Evolutionary conservation across 2,113 vertebrate genomes (phyloP).

Genomic region (Xerus inauris): DNA sequence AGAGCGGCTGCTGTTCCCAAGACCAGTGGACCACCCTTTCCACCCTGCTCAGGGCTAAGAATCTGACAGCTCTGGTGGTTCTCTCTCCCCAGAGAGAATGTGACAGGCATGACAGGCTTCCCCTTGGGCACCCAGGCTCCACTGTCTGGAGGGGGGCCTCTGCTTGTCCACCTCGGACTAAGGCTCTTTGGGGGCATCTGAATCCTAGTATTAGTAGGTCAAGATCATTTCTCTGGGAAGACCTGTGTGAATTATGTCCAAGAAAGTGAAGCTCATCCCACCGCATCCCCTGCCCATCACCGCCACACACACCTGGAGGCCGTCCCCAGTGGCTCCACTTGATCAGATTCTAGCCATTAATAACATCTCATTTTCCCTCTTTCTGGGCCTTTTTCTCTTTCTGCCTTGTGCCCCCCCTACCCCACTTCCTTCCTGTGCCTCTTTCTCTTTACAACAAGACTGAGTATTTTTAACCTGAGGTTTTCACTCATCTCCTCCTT

Average conservation of each 20-base stretch:
- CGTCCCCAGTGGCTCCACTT: not conserved
- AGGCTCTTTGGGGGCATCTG: not conserved
- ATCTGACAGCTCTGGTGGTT: not conserved
- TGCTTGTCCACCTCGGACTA: not conserved
- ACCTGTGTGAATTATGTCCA: not conserved
- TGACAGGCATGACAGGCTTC: not conserved
- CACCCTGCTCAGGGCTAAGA: not conserved
- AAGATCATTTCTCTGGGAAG: not conserved
- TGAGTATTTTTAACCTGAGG: conserved; percentile 82
- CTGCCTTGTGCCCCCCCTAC: conserved; percentile 58
- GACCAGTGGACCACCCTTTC: not conserved
- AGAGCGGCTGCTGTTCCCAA: not conserved
- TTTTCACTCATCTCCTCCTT: conserved; percentile 51
- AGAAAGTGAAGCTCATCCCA: not conserved
- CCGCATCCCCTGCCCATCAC: too few relatives aligned
- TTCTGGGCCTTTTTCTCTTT: conserved; percentile 51
- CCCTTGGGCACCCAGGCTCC: not conserved
- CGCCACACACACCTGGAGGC: not conserved
- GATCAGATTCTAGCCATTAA: conserved; percentile 18
- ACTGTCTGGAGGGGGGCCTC: not conserved
- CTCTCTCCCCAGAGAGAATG: not conserved
- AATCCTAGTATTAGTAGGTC: not conserved
- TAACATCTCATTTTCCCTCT: not conserved
- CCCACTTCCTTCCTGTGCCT: conserved; percentile 84
- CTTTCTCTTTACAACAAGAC: conserved; percentile 62